phyloP scores from a whole-genome alignment of 2,888 invertebrate genomes.

The Bembecia ichneumoniformis region DNA sequence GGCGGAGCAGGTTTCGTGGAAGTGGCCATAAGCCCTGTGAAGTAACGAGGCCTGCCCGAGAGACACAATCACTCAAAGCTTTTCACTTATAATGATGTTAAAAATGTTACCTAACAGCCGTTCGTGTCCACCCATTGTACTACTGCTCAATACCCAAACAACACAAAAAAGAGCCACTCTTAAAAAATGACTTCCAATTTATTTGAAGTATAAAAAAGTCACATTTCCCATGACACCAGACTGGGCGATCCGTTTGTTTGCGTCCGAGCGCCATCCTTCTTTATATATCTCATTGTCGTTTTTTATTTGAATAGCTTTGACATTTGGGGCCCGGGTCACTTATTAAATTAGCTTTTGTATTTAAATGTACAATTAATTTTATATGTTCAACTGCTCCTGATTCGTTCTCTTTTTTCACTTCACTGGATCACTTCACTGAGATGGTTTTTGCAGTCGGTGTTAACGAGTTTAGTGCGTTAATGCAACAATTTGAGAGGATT shows the following conservation, averaged over 20 bases:
- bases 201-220: slow-evolving; percentile 61
- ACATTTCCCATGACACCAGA: slow-evolving; percentile 63
- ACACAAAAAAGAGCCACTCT: slow-evolving; percentile 34
- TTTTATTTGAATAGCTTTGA: slow-evolving; percentile 63
- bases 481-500: too few relatives aligned
- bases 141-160: slow-evolving; percentile 49
- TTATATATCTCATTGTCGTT: slow-evolving; percentile 49
- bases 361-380: slow-evolving; percentile 69
- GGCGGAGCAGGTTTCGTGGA: slow-evolving; percentile 11
- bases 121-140: slow-evolving; percentile 69
- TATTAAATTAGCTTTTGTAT: slow-evolving; percentile 73
- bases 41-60: slow-evolving; percentile 20
- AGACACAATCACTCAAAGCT: slow-evolving; percentile 56
- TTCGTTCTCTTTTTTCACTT: slow-evolving; percentile 6
- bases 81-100: slow-evolving; percentile 72
- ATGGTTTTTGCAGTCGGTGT: too few relatives aligned
- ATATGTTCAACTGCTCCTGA: slow-evolving; percentile 40
- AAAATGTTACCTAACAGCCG: slow-evolving; percentile 66
- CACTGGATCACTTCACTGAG: too few relatives aligned
- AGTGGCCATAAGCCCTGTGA: slow-evolving; percentile 20
- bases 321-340: slow-evolving; percentile 65
- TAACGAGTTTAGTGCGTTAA: too few relatives aligned
- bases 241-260: slow-evolving; percentile 44
- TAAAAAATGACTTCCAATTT: slow-evolving; percentile 70
- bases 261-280: slow-evolving; percentile 52